These are phyloP conservation scores for Trichonephila clavipes DNA, from an alignment of 1,140 invertebrate species.

Conservation along the genomic window DNA sequence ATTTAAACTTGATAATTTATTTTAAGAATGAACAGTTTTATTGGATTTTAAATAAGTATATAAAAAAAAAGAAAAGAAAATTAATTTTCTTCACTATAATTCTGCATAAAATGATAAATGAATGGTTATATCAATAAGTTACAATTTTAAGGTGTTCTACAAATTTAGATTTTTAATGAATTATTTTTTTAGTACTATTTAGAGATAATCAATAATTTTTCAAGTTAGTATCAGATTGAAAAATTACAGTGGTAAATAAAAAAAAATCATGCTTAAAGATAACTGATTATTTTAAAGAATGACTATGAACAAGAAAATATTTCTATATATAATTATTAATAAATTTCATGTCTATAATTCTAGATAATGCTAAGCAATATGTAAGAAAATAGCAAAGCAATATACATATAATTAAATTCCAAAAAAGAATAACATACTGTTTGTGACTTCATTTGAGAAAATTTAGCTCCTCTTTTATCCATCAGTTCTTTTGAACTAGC, in stretches of 20 bases:
- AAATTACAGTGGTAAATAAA: too few relatives aligned
- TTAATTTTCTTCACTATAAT: neutral
- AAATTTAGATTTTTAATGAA: too few relatives aligned
- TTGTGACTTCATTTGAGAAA: conserved; percentile 49
- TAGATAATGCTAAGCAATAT: neutral
- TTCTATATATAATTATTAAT: neutral
- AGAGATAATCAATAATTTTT: too few relatives aligned
- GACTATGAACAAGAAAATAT: neutral
- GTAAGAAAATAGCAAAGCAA: neutral
- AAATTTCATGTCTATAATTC: neutral
- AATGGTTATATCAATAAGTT: neutral
- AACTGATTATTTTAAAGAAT: neutral
- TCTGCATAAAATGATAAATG: neutral
- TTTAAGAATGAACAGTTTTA: neutral
- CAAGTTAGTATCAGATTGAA: too few relatives aligned
- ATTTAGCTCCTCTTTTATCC: conserved; percentile 51
- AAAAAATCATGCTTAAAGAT: too few relatives aligned
- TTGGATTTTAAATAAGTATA: neutral
- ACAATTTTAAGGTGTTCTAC: neutral
- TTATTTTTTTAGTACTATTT: too few relatives aligned
- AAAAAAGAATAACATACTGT: conserved; percentile 61
- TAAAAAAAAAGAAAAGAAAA: neutral
- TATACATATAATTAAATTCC: too few relatives aligned
- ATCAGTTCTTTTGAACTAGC: conserved; percentile 62
- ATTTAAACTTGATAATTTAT: neutral